Base-by-base conservation (phyloP, 2,888 invertebrate genomes). In the Napeogenes sylphis region DNA sequence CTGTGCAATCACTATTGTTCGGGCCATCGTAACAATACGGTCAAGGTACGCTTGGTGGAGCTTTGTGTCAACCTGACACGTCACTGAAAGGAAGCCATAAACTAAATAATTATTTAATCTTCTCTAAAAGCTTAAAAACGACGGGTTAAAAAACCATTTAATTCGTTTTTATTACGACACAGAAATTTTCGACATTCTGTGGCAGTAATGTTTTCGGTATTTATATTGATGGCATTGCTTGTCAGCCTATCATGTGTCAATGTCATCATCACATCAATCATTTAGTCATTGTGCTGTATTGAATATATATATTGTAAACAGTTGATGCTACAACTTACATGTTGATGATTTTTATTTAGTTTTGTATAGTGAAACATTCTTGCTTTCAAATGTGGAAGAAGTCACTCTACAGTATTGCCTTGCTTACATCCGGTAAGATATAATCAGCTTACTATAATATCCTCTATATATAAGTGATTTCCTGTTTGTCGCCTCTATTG, bases 371-470 rank as follows among this genome's bases (percentile, higher is more conserved):
- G 90, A 89, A 84, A 89, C 84, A 87, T 89, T 82, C 85, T 89
- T 86, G 88, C 90, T 90, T 90, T 87, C 84, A 86, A 89, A 87
- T 88, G 88, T 89, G 89, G 90, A 90, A 89, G 90, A 89, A 86
- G 90, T 89, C 90, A 90, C 88, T 86, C 89, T 85, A 85, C 90
- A 89, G 89, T 89, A 89, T 84, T 89, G 89, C 85, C 87, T 90
- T 90, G 90, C 90, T 90, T 90, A 89, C 88, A 90, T 88, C 89
- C 79, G 90, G 90, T 90, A 90, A 90, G 90, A 90, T 87, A 87
- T 83, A 85, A 86, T 87, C 87, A 87, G 90, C 90, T 90, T 90
- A 86, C 86, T 90, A 80, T 87, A 86, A 88, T 88, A 86, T 86
- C 88, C 88, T 89, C 81, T 85, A 83, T 88, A 30, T 51, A 82